Conservation (phyloP, 2,113 vertebrate genomes). For the Gallinago paraguaiae region DNA sequence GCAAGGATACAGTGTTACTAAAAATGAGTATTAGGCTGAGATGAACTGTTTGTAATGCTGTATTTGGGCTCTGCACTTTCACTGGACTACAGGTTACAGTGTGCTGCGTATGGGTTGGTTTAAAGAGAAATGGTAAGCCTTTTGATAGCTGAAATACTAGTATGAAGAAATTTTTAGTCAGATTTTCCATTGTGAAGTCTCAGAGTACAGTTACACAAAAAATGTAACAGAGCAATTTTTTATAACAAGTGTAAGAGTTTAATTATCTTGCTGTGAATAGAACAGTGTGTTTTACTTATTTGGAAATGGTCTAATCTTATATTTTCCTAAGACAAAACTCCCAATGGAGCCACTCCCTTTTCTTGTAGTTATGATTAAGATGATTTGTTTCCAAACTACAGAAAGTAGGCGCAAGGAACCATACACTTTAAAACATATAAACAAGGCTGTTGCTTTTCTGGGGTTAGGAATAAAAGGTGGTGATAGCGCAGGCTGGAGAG, state of each 20-base stretch:
- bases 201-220: background rate
- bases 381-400: background rate
- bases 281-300: slow-evolving; percentile 14
- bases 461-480: background rate
- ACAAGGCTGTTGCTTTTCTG: background rate
- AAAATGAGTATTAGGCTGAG: background rate
- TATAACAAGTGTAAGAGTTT: background rate
- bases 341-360: background rate
- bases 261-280: background rate
- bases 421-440: background rate
- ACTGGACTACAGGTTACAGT: background rate
- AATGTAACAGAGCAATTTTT: background rate
- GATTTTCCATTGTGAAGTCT: background rate
- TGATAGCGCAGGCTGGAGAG: background rate
- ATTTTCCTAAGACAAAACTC: background rate
- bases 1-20: background rate
- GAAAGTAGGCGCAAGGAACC: background rate
- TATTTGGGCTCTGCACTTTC: background rate
- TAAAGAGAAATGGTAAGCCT: background rate
- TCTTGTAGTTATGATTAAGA: background rate
- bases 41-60: background rate
- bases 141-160: background rate
- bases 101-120: background rate
- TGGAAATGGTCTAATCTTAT: background rate
- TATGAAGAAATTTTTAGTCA: background rate